Base-by-base conservation (phyloP, 2,888 invertebrate genomes). In the Carterocephalus palaemon region DNA sequence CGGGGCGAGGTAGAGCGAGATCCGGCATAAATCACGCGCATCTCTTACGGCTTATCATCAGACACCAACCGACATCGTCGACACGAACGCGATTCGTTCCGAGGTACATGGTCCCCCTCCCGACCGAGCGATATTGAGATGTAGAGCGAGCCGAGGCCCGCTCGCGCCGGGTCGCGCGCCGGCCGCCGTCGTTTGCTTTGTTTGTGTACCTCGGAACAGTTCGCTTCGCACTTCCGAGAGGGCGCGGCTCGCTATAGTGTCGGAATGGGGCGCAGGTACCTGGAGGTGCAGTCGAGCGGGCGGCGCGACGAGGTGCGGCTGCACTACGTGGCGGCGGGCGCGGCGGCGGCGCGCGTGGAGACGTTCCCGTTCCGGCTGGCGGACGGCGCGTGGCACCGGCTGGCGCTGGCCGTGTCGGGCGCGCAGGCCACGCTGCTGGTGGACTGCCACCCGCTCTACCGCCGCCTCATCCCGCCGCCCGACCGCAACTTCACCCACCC, bases 211-310 rank as follows among this genome's bases (percentile, higher is more conserved):
- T 88, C 88, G 88, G 88, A 86, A 87, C 83, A 75, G 85, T 81
- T 73, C 72, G 82, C 72, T 72, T 64, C 70, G 74, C 55, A 63
- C 60, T 63, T 67, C 68, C 63, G 64, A 56, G 62, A 49, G 62
- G 53, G 56, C 52, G 56, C 53, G 54, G 50, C 49, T 51, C 53
- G 54, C 60, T 46, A 55, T 53, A 59, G 70, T 64, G 61, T 59
- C 61, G 48, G 63, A 60, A 63, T 61, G 64, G 59, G 64, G 60
- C 68, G 65, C 88, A 94, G 95, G 89, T 95, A 94, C 88, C 89
- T 96, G 88, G 95, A 96, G 89, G 89, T 96, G 83, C 95, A 96
- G 88, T 95, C 95, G 73, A 95, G 94, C 83, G 95, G 95, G 59
- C 90, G 95, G 54, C 92, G 92, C 67, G 93, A 95, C 80, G 95